These are phyloP conservation scores for Gari tellinella DNA, from an alignment of 2,888 invertebrate genomes.

Conservation along the genomic window DNA sequence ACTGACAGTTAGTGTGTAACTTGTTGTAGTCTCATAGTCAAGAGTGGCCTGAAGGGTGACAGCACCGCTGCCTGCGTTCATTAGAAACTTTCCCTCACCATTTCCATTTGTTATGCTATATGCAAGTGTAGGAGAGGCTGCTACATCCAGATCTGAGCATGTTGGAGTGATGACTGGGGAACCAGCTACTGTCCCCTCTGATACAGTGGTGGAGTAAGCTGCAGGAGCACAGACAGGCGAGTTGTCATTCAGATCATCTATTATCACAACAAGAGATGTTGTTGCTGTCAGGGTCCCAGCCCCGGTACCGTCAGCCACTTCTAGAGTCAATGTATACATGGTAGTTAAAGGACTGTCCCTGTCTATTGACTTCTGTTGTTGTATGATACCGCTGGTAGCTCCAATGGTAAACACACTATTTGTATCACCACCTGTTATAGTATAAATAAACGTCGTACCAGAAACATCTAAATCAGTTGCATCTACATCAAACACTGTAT, in stretches of 20 bases:
- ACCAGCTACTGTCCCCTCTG: constrained; percentile 45
- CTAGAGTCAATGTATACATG: constrained; percentile 60
- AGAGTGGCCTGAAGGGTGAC: constrained; percentile 53
- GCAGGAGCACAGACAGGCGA: constrained; percentile 64
- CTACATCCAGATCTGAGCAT: constrained; percentile 46
- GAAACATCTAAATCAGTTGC: constrained; percentile 70
- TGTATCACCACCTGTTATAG: constrained; percentile 65
- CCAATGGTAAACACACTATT: constrained; percentile 66
- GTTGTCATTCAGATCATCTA: constrained; percentile 72
- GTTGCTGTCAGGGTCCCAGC: constrained; percentile 56
- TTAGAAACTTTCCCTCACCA: constrained; percentile 49
- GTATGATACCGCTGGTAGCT: constrained; percentile 63
- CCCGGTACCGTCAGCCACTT: constrained; percentile 63
- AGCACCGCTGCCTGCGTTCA: constrained; percentile 57
- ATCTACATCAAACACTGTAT: constrained; percentile 58
- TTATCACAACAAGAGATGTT: constrained; percentile 63
- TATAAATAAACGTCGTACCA: constrained; percentile 59
- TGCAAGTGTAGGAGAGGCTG: constrained; percentile 38
- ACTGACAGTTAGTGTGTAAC: constrained; percentile 56
- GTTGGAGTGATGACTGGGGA: constrained; percentile 44
- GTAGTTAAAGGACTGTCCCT: constrained; percentile 54
- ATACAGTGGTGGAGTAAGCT: constrained; percentile 29
- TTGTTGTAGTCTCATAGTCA: constrained; percentile 69
- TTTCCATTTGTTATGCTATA: constrained; percentile 53
- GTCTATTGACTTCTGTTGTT: constrained; percentile 61